Evolutionary conservation across 2,113 vertebrate species (phyloP), one percentile per base, ranked within the genome.

Genomic region (Elachura formosa): DNA sequence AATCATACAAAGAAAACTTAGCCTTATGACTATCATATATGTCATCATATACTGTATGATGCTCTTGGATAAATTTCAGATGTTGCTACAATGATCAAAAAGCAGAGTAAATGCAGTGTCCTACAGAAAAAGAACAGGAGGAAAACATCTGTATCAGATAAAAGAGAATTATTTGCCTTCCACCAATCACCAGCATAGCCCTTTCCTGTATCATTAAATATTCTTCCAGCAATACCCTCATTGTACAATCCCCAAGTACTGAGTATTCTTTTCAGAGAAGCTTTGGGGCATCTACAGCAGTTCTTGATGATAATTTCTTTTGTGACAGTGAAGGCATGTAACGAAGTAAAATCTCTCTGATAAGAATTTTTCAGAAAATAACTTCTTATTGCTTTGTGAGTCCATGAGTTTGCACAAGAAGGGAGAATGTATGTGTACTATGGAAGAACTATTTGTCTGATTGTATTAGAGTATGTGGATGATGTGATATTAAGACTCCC

Each of bases 21-120:
- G 6, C 2, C 3, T 67, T 31, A 23, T 0, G 0, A 14, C 41
- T 54, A 21, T 19, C 6, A 20, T 34, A 14, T 20, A 33, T 1
- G 1, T 71, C n/a, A 54, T 20, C 58, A 43, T 33, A 33, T 34
- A 34, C 45, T 72, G 34, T 43, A 56, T 59, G 48, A 58, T 62
- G 16, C 2, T 38, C 10, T 52, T 73, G 43, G 41, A 17, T 48
- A 80, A 62, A 72, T 54, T 75, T 89, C 28, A 80, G 7, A 26
- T 28, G 34, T 56, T 36, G 41, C 22, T 40, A n/a, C 5, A 58
- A 48, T n/a, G 34, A 76, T 54, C 43, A 84, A 80, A 92, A 86
- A 20, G 1, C 18, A 54, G 15, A 67, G 13, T 31, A 89, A 78
- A 73, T 36, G 24, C 9, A 43, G 15, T n/a, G 7, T 75, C 18